Evolutionary conservation across 2,113 vertebrate genomes (phyloP), one percentile per base, ranked within the genome.

Genomic region (Dipodomys ordii): DNA sequence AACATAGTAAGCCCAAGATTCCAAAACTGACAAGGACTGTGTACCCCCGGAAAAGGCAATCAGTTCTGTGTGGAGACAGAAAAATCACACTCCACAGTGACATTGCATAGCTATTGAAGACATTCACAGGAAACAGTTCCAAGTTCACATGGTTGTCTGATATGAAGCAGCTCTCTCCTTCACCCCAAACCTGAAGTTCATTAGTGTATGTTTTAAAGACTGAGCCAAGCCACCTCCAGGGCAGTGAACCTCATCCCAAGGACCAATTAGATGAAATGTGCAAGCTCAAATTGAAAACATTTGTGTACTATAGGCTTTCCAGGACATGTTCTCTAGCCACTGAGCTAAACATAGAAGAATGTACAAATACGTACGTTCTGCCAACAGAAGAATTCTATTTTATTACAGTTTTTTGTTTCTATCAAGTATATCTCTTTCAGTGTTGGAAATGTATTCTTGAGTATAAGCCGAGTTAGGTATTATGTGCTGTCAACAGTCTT

Each of bases 331-430:
- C 90, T 88, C 90, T 92, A 95, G 92, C 93, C 94, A 96, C 79
- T 95, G 93, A 97, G 88, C 90, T 95, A 92, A 96, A 92, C 87
- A 92, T 35, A 94, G 87, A 96, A 95, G 97, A 97, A 97, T 96
- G 96, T 88, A 95, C 90, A 97, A 96, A 97, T 94, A 96, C 10
- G 87, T 73, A 57, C 15, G 60, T 74, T 90, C 77, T 87, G 95
- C 95, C 96, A 97, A 76, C 71, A 65, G 44, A 88, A 88, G 44
- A 96, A 96, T 77, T 88, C 78, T 67, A 46, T 74, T 96, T 93
- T 92, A 92, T 92, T 93, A 25, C 71, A 91, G 81, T 97, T 95
- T 93, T 89, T 79, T 93, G 79, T 90, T 94, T 90, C 87, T 92
- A 92, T 49, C 82, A 94, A 92, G 85, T 69, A 28, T 74, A 44